Evolutionary conservation across 2,113 vertebrate genomes (phyloP).

Genomic region (Macrotus californicus): DNA sequence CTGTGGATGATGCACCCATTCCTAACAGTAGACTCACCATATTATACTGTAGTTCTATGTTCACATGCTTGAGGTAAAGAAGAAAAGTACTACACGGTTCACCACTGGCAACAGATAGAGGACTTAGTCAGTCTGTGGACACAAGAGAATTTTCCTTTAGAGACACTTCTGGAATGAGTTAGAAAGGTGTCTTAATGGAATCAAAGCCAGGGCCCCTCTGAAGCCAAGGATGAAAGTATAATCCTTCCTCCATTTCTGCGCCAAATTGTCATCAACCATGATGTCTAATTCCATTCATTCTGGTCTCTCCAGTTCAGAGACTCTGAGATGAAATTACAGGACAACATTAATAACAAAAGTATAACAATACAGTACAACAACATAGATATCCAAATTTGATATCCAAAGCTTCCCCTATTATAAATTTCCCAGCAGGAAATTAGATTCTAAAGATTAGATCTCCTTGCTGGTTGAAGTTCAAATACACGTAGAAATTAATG

Average conservation of each 20-base stretch:
- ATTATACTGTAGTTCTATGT: not conserved
- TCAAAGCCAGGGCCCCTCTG: not conserved
- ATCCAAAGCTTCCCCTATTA: not conserved
- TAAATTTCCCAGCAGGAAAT: not conserved
- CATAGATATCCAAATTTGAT: not conserved
- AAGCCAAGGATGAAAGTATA: not conserved
- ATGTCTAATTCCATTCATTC: not conserved
- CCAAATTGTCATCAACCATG: not conserved
- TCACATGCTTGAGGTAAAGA: not conserved
- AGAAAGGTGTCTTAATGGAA: not conserved
- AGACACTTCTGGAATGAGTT: not conserved
- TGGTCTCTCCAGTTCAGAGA: not conserved
- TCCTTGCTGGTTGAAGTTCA: not conserved
- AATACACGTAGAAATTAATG: not conserved
- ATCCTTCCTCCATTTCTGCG: not conserved
- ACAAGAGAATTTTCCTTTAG: not conserved
- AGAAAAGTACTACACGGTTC: not conserved
- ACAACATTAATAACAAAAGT: not conserved
- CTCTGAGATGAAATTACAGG: not conserved
- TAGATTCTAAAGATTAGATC: not conserved
- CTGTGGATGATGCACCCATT: not conserved
- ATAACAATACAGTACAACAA: not conserved
- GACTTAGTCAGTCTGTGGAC: not conserved
- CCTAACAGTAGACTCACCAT: not conserved
- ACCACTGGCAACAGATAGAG: not conserved